A percentile compares a stretch with the other conserved stretches of the same genome.
phyloP scores from a whole-genome alignment of 2,797 vertebrate genomes.

The Discoglossus pictus region DNA sequence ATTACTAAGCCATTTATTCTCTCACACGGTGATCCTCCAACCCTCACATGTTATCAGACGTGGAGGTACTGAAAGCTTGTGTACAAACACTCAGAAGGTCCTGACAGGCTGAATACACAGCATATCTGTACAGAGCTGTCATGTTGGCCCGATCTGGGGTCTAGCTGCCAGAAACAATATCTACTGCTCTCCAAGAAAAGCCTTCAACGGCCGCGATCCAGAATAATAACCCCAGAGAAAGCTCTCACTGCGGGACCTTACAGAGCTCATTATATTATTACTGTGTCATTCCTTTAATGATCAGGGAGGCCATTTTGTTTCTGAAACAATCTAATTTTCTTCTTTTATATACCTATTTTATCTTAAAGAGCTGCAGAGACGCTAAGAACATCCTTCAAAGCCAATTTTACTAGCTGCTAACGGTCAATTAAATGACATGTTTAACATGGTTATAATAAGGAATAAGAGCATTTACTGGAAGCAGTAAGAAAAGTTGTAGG shows the following conservation, averaged over 20 bases:
- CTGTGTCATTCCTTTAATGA: too few species aligned
- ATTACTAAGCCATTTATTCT: not conserved
- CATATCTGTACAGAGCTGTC: conserved; percentile 42
- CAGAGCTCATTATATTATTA: conserved; percentile 10
- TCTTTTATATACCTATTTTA: too few species aligned
- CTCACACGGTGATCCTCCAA: not conserved
- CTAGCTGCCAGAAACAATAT: conserved; percentile 43
- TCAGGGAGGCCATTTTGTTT: too few species aligned
- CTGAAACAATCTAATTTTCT: too few species aligned
- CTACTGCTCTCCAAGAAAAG: conserved; percentile 38
- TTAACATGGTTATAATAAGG: too few species aligned
- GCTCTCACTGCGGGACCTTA: conserved; percentile 11
- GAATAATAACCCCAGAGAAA: conserved; percentile 29
- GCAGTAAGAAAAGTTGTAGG: too few species aligned
- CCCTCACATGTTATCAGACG: conserved; percentile 26
- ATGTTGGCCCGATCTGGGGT: conserved; percentile 24
- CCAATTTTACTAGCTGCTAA: too few species aligned
- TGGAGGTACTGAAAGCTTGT: conserved; percentile 29
- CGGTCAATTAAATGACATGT: too few species aligned
- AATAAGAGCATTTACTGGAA: too few species aligned
- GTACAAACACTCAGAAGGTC: conserved; percentile 27
- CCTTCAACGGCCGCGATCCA: conserved; percentile 23
- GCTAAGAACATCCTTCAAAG: too few species aligned
- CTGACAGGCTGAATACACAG: conserved; percentile 11
- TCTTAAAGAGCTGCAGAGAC: too few species aligned